A percentile compares a stretch with the other conserved stretches of the same genome.
phyloP scores from a whole-genome alignment of 2,888 invertebrate species.

The Euzophera pinguis region DNA sequence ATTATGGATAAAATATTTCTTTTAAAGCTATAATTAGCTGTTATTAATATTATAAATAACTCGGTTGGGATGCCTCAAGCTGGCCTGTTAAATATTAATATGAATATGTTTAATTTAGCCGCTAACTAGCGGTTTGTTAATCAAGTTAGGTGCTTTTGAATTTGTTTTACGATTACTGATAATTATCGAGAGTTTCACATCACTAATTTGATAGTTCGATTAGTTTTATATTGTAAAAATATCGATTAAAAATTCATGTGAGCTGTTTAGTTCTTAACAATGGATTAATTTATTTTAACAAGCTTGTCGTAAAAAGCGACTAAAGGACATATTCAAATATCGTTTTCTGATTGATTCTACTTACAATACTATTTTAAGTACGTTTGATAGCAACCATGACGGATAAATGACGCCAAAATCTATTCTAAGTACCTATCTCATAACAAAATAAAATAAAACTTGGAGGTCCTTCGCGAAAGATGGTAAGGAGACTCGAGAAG shows the following conservation, averaged over 20 bases:
- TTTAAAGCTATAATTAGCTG: conserved; percentile 77
- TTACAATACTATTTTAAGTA: too few relatives aligned
- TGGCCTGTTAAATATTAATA: conserved; percentile 26
- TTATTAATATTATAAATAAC: conserved; percentile 79
- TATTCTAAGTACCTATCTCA: too few relatives aligned
- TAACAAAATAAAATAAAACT: too few relatives aligned
- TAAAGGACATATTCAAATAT: too few relatives aligned
- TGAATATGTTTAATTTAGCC: conserved; percentile 45
- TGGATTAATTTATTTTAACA: too few relatives aligned
- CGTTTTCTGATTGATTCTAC: too few relatives aligned
- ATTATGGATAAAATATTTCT: conserved; percentile 79
- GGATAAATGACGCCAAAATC: too few relatives aligned
- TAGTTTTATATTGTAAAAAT: not conserved
- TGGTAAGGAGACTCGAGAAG: too few relatives aligned
- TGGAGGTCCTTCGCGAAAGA: too few relatives aligned
- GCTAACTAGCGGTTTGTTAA: conserved; percentile 23
- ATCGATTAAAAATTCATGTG: not conserved
- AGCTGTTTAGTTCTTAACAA: too few relatives aligned
- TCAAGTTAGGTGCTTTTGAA: conserved; percentile 10
- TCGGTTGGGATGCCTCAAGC: conserved; percentile 41
- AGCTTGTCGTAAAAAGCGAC: too few relatives aligned
- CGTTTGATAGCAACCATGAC: too few relatives aligned
- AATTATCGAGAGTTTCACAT: conserved; percentile 9
- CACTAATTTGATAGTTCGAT: conserved; percentile 4
- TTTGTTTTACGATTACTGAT: conserved; percentile 9